Base-by-base conservation (phyloP, 92 coral and sea anemone genomes). In the Heliopora coerulea region DNA sequence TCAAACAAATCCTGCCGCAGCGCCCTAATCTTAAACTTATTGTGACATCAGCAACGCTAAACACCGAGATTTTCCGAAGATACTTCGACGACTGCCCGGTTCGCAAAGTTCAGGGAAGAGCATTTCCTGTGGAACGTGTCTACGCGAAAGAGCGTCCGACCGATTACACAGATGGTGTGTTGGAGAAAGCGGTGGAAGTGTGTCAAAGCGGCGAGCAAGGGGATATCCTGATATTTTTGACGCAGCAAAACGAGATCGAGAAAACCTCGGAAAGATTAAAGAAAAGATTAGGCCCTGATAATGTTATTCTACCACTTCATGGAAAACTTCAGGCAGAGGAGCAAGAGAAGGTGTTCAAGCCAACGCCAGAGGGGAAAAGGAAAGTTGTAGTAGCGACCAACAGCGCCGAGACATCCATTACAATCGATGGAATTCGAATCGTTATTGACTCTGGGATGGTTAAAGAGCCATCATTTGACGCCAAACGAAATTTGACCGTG, bases 361-460 rank as follows among this genome's bases (percentile, higher is more conserved):
- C 21, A 48, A 49, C 75, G 27, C 75, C 75, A 2, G 28, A 68
- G n/a, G 75, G 86, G 19, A 89, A 89, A 62, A 91, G 98, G 33
- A 93, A 93, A 68, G 85, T 93, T 5, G 80, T 93, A 39, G 88
- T 93, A 50, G 89, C 98, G 31, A 93, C 96, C 10, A 93, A 93
- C 78, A 90, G 98, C 79, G 98, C 98, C 0, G 98, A 93, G 68
- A 93, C 98, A 8, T 93, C 98, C 26, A 72, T 93, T 54, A 93
- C 98, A 7, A 90, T 93, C 42, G 88, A 89, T 0, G 98, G 97
- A 0, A 88, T 93, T 67, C 91, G 82, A 85, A 90, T 84, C 65
- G 96, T 93, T 13, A 81, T 93, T 54, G 98, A 93, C 79, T 90
- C 87, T 29, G 98, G 98, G 32, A 85, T 82, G 86, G 96, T 85